phyloP scores from a whole-genome alignment of 2,797 vertebrate species.

The Distichodus sexfasciatus region DNA sequence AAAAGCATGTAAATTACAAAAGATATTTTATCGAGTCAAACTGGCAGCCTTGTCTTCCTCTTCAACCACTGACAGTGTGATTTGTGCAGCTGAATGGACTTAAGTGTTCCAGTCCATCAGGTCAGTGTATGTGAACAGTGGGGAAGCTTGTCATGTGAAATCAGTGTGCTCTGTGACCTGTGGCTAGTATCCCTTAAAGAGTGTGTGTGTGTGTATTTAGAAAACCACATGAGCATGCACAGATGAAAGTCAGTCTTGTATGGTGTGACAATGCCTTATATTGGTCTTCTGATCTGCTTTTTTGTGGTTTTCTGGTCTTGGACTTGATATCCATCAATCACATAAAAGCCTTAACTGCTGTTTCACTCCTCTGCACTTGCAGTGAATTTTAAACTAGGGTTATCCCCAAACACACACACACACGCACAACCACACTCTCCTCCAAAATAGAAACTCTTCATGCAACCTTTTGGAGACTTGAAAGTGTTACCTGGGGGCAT shows the following conservation, averaged over 20 bases:
- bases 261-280: no score
- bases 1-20: neutral
- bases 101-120: constrained; percentile 6
- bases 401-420: neutral
- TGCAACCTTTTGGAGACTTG: constrained; percentile 45
- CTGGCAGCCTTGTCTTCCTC: constrained; percentile 4
- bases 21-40: neutral
- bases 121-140: constrained; percentile 1
- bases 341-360: no score
- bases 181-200: neutral
- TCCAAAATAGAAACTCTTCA: constrained; percentile 32
- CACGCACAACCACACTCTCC: neutral
- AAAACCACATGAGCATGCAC: neutral
- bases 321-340: no score
- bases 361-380: no score
- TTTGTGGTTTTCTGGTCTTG: no score
- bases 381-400: no score
- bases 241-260: neutral
- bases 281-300: no score
- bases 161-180: constrained; percentile 11
- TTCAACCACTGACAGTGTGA: constrained; percentile 22
- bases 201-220: constrained; percentile 4
- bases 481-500: constrained; percentile 63
- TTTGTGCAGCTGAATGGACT: constrained; percentile 8
- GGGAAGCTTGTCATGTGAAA: constrained; percentile 9